phyloP scores from a whole-genome alignment of 2,113 vertebrate genomes.

The Heptranchias perlo region DNA sequence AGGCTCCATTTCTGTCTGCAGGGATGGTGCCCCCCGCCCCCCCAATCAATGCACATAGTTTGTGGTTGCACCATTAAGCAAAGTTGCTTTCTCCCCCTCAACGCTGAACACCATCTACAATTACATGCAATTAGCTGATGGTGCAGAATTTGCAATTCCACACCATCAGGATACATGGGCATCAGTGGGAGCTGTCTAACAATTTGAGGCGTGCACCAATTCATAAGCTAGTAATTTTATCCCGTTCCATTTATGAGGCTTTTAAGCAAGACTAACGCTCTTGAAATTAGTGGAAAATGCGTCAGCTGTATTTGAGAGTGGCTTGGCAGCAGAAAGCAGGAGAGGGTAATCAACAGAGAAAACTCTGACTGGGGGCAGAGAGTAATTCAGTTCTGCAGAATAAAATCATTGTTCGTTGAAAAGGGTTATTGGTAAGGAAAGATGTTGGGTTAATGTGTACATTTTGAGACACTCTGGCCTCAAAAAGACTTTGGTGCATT shows the following conservation, averaged over 20 bases:
- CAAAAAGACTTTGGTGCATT: background rate
- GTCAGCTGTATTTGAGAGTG: background rate
- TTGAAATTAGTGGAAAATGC: background rate
- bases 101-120: background rate
- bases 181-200: background rate
- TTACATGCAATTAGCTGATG: background rate
- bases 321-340: background rate
- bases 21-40: background rate
- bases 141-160: too few species aligned
- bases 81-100: background rate
- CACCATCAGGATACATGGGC: background rate
- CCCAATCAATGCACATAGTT: background rate
- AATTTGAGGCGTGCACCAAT: background rate
- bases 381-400: background rate
- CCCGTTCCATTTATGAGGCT: background rate
- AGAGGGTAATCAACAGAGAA: background rate
- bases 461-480: background rate
- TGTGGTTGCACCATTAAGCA: background rate
- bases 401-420: background rate
- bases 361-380: background rate
- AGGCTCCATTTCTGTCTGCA: background rate
- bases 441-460: background rate
- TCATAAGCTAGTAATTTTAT: background rate
- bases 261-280: background rate
- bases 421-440: background rate